Conservation (phyloP, 2,113 vertebrate species). For the Pavo muticus region DNA sequence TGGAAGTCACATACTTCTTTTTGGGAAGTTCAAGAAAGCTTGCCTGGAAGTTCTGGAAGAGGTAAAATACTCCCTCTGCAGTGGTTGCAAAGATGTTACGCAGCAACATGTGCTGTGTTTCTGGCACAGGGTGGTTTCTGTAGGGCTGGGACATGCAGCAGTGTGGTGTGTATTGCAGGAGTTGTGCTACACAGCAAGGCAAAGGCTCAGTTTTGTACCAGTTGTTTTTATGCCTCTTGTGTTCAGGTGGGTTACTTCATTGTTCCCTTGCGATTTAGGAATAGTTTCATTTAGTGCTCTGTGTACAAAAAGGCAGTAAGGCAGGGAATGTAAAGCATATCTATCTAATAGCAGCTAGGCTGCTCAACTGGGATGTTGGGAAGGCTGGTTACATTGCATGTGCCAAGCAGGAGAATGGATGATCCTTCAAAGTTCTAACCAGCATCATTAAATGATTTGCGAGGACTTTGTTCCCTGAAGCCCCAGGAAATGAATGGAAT, state of each 20-base stretch:
- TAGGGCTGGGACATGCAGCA: background rate
- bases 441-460: background rate
- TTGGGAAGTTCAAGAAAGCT: background rate
- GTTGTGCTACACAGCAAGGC: background rate
- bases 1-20: background rate
- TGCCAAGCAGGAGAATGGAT: background rate
- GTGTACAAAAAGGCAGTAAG: accelerated
- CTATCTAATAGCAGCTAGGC: background rate
- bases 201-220: background rate
- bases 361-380: background rate
- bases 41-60: background rate
- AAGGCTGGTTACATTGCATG: background rate
- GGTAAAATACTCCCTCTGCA: background rate
- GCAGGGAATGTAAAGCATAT: background rate
- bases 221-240: background rate
- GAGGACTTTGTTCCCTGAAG: background rate
- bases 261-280: background rate
- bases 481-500: background rate
- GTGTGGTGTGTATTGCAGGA: background rate
- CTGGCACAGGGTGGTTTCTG: background rate
- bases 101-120: background rate
- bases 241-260: background rate
- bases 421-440: background rate
- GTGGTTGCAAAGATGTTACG: background rate
- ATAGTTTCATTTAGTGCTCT: background rate